Evolutionary conservation across 1,140 invertebrate species (phyloP), one percentile per base, ranked within the genome.

Genomic region (Pseudomyrmex concolor): DNA sequence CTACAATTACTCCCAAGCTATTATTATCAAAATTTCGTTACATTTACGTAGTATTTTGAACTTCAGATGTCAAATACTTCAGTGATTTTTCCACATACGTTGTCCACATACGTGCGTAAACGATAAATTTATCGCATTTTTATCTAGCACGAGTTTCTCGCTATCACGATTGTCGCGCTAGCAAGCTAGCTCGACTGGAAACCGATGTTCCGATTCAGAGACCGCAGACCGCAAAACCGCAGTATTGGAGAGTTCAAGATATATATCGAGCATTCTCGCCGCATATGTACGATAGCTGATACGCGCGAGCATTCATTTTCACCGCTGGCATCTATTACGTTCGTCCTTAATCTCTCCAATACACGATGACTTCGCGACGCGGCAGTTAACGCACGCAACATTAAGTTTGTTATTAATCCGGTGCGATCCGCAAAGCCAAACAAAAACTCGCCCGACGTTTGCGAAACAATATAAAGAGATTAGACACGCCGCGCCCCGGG

Each of bases 141-240:
- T 78, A 57, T 22, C 73, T 62, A 50, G 72, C 84, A 86, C 73
- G 60, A 90, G 86, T 89, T 90, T 22, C 80, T 83, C 72, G 78
- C 77, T 43, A 86, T 43, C 3, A 50, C 60, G 80, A 72, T 84
- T 73, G 76, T 86, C 84, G 63, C 77, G 12, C 59, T 89, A 86
- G 84, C 87, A 4, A 34, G 34, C 25, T 25, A 80, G 85, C 89
- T 13, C 83, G 19, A 73, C 63, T 60, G 22, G 2, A 73, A 64
- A 50, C n/a, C 45, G 19, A 66, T 59, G 81, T 43, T 34, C 64
- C 60, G 34, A 83, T 77, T 63, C 81, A 10, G 59, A 10, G 55
- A 66, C 73, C 73, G 25, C 84, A 81, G 57, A 59, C 68, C 86
- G 51, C 55, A 72, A 82, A 66, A 81, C 84, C 81, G 12, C 86